A percentile compares a stretch with the other conserved stretches of the same genome.
These are phyloP conservation scores for Montipora cactus DNA, from an alignment of 64 coral and sea anemone genomes.

Conservation along the genomic window DNA sequence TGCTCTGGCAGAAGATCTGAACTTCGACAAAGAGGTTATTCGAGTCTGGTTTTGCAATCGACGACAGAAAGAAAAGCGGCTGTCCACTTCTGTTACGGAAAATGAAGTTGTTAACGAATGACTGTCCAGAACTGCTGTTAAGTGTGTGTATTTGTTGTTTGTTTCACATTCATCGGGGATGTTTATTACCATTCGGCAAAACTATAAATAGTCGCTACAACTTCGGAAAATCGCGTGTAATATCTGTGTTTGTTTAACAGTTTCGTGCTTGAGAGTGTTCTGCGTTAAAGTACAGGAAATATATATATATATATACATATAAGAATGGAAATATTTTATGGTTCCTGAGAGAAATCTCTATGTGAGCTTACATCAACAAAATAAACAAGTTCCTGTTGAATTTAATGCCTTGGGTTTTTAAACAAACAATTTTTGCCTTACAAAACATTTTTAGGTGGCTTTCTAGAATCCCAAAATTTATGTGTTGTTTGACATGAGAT, in stretches of 20 bases:
- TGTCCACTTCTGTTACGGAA: neutral
- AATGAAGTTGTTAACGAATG: neutral
- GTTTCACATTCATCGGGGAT: neutral
- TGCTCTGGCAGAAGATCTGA: conserved; percentile 45
- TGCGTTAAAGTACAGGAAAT: too few species aligned
- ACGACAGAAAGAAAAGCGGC: conserved; percentile 73
- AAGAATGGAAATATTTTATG: too few species aligned
- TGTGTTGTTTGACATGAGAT: too few species aligned
- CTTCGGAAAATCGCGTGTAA: neutral
- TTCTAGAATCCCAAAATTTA: neutral
- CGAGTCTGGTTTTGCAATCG: conserved; percentile 88
- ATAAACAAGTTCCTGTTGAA: too few species aligned
- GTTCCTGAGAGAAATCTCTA: too few species aligned
- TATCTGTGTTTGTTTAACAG: neutral
- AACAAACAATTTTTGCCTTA: neutral
- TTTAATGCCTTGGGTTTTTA: neutral
- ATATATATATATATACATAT: too few species aligned
- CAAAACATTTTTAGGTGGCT: neutral
- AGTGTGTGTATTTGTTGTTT: conserved; percentile 5
- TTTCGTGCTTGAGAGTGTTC: neutral
- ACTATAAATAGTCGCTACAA: neutral
- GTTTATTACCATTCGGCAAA: conserved; percentile 19
- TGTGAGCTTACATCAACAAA: too few species aligned
- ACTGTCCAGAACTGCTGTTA: neutral
- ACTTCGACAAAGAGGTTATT: conserved; percentile 76